These are phyloP conservation scores for Hirudinaria manillensis DNA, from an alignment of 2,888 invertebrate genomes.

Conservation along the genomic window DNA sequence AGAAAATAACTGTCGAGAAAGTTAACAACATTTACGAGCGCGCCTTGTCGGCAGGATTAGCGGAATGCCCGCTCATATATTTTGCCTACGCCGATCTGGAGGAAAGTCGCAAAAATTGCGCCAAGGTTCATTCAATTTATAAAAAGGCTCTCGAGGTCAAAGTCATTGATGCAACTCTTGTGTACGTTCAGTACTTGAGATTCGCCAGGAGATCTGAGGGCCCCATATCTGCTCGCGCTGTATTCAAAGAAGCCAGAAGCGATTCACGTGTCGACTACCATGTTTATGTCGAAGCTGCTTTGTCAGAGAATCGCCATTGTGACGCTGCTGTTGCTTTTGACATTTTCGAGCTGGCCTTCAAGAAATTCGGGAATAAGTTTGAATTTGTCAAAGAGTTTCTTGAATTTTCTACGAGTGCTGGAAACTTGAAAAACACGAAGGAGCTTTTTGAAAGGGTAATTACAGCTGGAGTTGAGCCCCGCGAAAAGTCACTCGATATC, in stretches of 20 bases:
- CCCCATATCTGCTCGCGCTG: conserved; percentile 85
- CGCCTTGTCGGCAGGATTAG: conserved; percentile 80
- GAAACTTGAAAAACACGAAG: conserved; percentile 90
- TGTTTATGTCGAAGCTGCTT: conserved; percentile 89
- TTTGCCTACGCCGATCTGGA: conserved; percentile 99
- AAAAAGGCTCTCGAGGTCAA: conserved; percentile 79
- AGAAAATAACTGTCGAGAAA: conserved; percentile 84
- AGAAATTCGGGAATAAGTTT: conserved; percentile 88
- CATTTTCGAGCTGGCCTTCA: conserved; percentile 85
- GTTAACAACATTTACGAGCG: conserved; percentile 90
- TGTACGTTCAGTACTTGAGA: conserved; percentile 99
- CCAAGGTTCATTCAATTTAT: conserved; percentile 93
- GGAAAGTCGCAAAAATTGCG: conserved; percentile 88
- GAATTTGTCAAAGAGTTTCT: conserved; percentile 93
- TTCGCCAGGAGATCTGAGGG: conserved; percentile 94
- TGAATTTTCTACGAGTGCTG: conserved; percentile 88
- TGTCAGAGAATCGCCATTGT: conserved; percentile 94
- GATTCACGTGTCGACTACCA: conserved; percentile 78
- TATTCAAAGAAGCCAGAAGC: conserved; percentile 90
- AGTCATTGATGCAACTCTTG: conserved; percentile 89
- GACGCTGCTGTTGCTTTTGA: conserved; percentile 51
- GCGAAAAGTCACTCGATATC: conserved; percentile 83
- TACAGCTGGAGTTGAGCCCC: conserved; percentile 82
- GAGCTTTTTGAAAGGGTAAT: conserved; percentile 93
- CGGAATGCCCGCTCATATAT: conserved; percentile 84